These are phyloP conservation scores for Pegoplata infirma DNA, from an alignment of 2,888 invertebrate genomes.

Conservation along the genomic window DNA sequence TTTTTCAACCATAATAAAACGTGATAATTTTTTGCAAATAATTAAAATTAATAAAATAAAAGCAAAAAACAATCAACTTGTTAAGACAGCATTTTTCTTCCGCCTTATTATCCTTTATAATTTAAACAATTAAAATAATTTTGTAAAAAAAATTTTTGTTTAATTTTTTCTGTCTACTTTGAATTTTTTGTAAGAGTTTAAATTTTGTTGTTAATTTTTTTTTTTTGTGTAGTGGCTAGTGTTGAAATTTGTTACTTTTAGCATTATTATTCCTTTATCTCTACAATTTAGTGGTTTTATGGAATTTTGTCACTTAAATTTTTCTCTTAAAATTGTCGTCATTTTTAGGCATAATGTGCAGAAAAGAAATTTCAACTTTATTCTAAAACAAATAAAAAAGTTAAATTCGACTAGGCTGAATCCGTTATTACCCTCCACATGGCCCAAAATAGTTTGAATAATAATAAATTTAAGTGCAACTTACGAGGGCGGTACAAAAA, in stretches of 20 bases:
- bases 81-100: not conserved
- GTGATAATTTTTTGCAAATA: conserved; percentile 52
- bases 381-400: too few relatives aligned
- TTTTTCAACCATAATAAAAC: conserved; percentile 42
- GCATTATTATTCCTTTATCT: conserved; percentile 31
- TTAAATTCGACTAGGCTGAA: too few relatives aligned
- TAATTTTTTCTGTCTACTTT: conserved; percentile 24
- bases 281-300: conserved; percentile 16
- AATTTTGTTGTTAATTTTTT: conserved; percentile 50
- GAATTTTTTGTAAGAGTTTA: conserved; percentile 55
- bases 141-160: conserved; percentile 4
- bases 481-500: too few relatives aligned
- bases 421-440: too few relatives aligned
- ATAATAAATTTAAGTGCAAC: too few relatives aligned
- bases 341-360: too few relatives aligned
- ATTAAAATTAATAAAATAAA: conserved; percentile 44
- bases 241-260: too few relatives aligned
- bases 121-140: conserved; percentile 11
- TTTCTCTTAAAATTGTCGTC: too few relatives aligned
- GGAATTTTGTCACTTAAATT: too few relatives aligned
- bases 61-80: conserved; percentile 41
- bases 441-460: too few relatives aligned
- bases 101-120: conserved; percentile 35
- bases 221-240: too few relatives aligned
- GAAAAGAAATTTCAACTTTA: too few relatives aligned